Percentiles rank a stretch among this genome's conserved stretches.
phyloP scores from a whole-genome alignment of 2,888 invertebrate species.

The Rhorus exstirpatorius region DNA sequence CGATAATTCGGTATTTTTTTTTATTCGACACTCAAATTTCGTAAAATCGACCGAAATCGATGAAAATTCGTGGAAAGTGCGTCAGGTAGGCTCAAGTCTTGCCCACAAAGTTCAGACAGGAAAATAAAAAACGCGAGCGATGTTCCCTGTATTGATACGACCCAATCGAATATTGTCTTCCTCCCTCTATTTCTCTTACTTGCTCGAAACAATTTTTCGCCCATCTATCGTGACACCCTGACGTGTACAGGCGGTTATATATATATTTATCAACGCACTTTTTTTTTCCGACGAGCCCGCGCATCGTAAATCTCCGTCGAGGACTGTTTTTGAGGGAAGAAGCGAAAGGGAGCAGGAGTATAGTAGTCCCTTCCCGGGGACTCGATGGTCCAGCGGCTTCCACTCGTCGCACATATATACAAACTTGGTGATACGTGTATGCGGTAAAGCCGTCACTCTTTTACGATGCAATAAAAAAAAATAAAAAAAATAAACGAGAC shows the following conservation, averaged over 20 bases:
- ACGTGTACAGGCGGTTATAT: conserved; percentile 36
- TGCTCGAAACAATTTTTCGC: conserved; percentile 59
- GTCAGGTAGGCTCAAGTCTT: too few relatives aligned
- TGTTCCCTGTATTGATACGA: conserved; percentile 19
- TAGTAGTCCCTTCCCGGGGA: conserved; percentile 48
- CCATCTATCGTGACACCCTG: conserved; percentile 40
- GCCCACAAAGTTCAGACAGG: too few relatives aligned
- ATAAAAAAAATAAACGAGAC: conserved; percentile 25
- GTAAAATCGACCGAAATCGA: too few relatives aligned
- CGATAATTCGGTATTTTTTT: too few relatives aligned
- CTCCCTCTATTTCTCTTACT: conserved; percentile 17
- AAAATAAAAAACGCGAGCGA: not conserved
- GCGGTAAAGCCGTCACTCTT: conserved; percentile 70
- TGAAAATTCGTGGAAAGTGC: too few relatives aligned
- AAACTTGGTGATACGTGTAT: conserved; percentile 26
- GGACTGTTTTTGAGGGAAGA: conserved; percentile 52
- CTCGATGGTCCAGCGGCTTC: conserved; percentile 37
- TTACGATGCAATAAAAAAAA: conserved; percentile 78
- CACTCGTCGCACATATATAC: conserved; percentile 33
- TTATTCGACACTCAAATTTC: too few relatives aligned
- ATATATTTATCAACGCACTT: conserved; percentile 15
- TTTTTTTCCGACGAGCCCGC: conserved; percentile 44
- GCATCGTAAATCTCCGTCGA: conserved; percentile 63
- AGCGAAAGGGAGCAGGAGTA: conserved; percentile 33
- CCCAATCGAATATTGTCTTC: conserved; percentile 43